Conservation (phyloP, 1,140 invertebrate genomes). For the Cyphomyrmex costatus region DNA sequence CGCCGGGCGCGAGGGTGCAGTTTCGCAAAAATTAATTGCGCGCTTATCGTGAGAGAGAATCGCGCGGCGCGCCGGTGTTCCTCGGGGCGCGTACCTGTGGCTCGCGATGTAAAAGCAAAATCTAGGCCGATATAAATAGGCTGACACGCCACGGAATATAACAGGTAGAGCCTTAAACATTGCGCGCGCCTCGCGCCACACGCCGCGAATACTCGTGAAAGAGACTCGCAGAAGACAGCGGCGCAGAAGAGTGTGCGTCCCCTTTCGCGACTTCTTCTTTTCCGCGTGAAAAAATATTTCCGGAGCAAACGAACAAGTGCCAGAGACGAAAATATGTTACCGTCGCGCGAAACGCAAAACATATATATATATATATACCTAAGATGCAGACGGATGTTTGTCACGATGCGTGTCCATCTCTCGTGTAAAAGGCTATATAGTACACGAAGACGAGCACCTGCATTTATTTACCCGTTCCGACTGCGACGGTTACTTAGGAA, state of each 20-base stretch:
- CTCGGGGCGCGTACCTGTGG: constrained; percentile 77
- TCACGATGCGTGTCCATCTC: not conserved
- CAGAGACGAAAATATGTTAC: constrained; percentile 21
- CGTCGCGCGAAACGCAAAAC: not conserved
- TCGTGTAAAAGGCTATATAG: not conserved
- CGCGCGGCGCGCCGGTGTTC: constrained; percentile 67
- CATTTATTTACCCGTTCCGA: too few relatives aligned
- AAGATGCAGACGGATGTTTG: not conserved
- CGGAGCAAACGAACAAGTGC: not conserved
- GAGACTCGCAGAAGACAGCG: constrained; percentile 1
- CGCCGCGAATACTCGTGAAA: constrained; percentile 57
- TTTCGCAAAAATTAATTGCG: constrained; percentile 81
- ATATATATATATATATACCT: too few relatives aligned
- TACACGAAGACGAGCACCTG: constrained; percentile 6
- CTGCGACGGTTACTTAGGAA: not conserved
- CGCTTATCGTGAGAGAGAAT: constrained; percentile 85
- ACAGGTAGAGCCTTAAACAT: constrained; percentile 85
- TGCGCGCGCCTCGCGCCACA: not conserved
- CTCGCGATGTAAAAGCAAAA: constrained; percentile 85
- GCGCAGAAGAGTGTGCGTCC: not conserved
- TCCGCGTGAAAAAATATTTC: constrained; percentile 42
- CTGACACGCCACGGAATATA: constrained; percentile 85
- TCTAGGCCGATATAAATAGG: constrained; percentile 87
- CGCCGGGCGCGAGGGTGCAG: constrained; percentile 52
- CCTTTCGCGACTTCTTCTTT: constrained; percentile 25